Conservation (phyloP, 2,113 vertebrate genomes). For the Campylomormyrus numenius region DNA sequence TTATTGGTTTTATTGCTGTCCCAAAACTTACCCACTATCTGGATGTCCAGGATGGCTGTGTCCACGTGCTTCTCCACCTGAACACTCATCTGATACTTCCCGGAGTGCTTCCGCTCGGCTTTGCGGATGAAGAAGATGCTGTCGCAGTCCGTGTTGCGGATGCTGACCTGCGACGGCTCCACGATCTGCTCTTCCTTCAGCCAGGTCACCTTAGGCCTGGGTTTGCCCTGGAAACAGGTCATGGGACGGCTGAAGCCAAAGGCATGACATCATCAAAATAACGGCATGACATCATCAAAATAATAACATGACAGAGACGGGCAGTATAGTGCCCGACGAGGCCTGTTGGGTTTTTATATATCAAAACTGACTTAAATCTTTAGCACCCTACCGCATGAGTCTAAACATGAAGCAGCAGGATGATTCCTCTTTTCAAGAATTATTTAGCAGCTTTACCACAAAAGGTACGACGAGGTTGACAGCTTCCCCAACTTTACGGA, state of each 20-base stretch:
- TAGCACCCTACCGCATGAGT: background rate
- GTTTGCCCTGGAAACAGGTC: constrained; percentile 72
- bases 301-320: background rate
- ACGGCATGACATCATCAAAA: too few species aligned
- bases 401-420: background rate
- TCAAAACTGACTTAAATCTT: background rate
- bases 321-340: background rate
- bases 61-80: constrained; percentile 84
- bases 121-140: constrained; percentile 96
- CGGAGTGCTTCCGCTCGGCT: constrained; percentile 85
- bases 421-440: background rate
- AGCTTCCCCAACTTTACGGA: constrained; percentile 84
- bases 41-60: constrained; percentile 80
- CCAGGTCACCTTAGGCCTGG: constrained; percentile 86
- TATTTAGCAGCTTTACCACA: constrained; percentile 61
- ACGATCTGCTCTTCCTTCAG: constrained; percentile 77
- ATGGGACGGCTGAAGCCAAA: background rate
- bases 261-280: background rate
- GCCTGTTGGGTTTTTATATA: background rate
- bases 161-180: constrained; percentile 81
- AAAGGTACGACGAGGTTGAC: constrained; percentile 96
- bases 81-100: constrained; percentile 84
- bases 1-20: background rate
- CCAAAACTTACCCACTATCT: constrained; percentile 79
- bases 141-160: constrained; percentile 90